phyloP scores from a whole-genome alignment of 2,888 invertebrate species.

The Heliconius hortense region DNA sequence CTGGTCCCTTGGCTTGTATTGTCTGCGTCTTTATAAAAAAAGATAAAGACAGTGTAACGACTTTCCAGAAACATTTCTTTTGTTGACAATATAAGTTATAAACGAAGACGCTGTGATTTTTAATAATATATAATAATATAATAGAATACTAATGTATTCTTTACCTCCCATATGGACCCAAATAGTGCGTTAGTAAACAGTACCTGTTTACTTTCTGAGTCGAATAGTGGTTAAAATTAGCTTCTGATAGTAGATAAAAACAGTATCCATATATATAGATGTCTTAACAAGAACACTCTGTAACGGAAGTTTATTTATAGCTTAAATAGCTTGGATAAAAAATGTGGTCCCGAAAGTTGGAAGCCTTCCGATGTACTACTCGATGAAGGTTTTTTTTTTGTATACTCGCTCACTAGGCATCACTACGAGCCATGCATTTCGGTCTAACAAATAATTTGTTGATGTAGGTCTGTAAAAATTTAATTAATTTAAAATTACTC shows the following conservation, averaged over 20 bases:
- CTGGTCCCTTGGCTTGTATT: constrained; percentile 34
- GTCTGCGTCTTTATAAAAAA: constrained; percentile 36
- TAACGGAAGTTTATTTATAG: constrained; percentile 69
- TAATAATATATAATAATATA: no score
- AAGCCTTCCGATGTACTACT: constrained; percentile 63
- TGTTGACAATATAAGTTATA: constrained; percentile 11
- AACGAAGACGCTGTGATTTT: constrained; percentile 14
- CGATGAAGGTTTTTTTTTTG: constrained; percentile 43
- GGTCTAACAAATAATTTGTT: constrained; percentile 58
- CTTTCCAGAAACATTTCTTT: constrained; percentile 24
- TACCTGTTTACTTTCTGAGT: constrained; percentile 1
- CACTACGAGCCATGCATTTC: constrained; percentile 48
- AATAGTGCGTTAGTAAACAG: background rate
- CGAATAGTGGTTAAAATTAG: constrained; percentile 26
- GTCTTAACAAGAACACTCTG: constrained; percentile 52
- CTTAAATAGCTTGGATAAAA: constrained; percentile 63
- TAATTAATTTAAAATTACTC: background rate
- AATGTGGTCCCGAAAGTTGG: constrained; percentile 67
- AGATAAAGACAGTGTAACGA: constrained; percentile 30
- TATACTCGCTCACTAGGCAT: constrained; percentile 45
- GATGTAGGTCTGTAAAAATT: constrained; percentile 63
- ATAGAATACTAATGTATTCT: constrained; percentile 50
- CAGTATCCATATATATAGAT: constrained; percentile 37
- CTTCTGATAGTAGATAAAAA: constrained; percentile 5
- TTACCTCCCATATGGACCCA: constrained; percentile 1